Base-by-base conservation (phyloP, 2,797 vertebrate species). In the Myiotriccus ornatus region DNA sequence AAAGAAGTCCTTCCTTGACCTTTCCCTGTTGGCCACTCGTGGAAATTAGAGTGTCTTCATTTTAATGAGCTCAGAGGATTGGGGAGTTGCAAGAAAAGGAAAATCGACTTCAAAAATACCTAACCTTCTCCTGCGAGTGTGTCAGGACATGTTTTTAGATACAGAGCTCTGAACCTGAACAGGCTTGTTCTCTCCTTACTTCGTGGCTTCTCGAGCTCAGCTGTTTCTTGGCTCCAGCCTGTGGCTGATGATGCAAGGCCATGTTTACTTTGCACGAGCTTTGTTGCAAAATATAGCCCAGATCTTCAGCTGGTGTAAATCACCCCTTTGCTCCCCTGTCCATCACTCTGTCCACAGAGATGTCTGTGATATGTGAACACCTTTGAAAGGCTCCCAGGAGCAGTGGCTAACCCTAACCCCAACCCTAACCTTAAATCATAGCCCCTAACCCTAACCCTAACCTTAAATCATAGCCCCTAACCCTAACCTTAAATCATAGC, bases 11-110 rank as follows among this genome's bases (percentile, higher is more conserved):
- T 95, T 95, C 84, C 39, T 90, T 81, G 87, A 85, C 93, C 92
- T 89, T 85, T 69, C 87, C 41, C 55, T 89, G 43, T 81, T 89
- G 76, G 84, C 82, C 76, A 18, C 25, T 68, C 57, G 19, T 85
- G 76, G 62, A 95, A 96, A 95, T 93, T 86, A 83, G 49, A 70
- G 23, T 87, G 49, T 64, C 76, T 95, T 83, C 23, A 34, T 87
- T 86, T 93, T 96, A 97, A 94, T 78, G 79, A 96, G 90, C 69
- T 95, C 68, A 68, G 93, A 80, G 92, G 23, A 53, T 19, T 89
- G 62, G 95, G 92, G 96, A 95, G 39, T 88, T 95, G 84, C 67
- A 89, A 89, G 52, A 34, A 67, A 80, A 75, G 49, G 84, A 84
- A 76, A 47, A 44, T 30, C 25, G 3, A 12, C 60, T 89, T 93